A percentile compares a stretch with the other conserved stretches of the same genome.
phyloP scores from a whole-genome alignment of 2,888 invertebrate genomes.

The Megamerina dolium region DNA sequence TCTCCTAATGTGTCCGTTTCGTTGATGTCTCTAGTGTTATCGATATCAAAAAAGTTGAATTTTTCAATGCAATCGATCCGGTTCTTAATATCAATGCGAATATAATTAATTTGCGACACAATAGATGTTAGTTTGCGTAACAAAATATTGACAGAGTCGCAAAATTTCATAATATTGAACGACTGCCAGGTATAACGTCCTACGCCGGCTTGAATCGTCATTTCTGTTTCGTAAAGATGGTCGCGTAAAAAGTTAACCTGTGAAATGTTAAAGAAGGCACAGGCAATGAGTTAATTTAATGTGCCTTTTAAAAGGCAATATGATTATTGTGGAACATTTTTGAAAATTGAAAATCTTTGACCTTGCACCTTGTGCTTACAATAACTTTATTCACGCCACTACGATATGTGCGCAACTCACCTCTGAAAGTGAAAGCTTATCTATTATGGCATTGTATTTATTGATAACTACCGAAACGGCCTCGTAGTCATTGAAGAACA shows the following conservation, averaged over 20 bases:
- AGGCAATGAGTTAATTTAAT: neutral
- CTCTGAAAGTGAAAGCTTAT: constrained; percentile 65
- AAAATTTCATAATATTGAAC: constrained; percentile 71
- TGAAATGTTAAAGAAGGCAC: constrained; percentile 11
- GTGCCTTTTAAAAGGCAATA: too few species aligned
- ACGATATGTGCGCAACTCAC: constrained; percentile 39
- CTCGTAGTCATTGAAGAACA: constrained; percentile 60
- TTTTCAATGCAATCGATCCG: constrained; percentile 54
- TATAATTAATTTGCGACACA: constrained; percentile 64
- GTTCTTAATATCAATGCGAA: constrained; percentile 57
- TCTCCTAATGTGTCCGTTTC: neutral
- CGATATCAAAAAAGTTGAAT: constrained; percentile 53
- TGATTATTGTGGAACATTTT: too few species aligned
- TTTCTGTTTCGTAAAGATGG: constrained; percentile 65
- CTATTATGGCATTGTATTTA: constrained; percentile 61
- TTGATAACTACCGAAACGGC: constrained; percentile 55
- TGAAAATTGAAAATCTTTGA: too few species aligned
- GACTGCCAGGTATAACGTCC: constrained; percentile 83
- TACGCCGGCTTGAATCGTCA: constrained; percentile 72
- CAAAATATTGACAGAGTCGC: constrained; percentile 54
- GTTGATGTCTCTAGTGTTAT: constrained; percentile 11
- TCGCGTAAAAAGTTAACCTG: constrained; percentile 63
- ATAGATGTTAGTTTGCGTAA: constrained; percentile 59
- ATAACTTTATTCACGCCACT: neutral
- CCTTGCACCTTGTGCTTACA: neutral